Evolutionary conservation across 1,140 invertebrate species (phyloP).

Genomic region (Cotesia chilonis): DNA sequence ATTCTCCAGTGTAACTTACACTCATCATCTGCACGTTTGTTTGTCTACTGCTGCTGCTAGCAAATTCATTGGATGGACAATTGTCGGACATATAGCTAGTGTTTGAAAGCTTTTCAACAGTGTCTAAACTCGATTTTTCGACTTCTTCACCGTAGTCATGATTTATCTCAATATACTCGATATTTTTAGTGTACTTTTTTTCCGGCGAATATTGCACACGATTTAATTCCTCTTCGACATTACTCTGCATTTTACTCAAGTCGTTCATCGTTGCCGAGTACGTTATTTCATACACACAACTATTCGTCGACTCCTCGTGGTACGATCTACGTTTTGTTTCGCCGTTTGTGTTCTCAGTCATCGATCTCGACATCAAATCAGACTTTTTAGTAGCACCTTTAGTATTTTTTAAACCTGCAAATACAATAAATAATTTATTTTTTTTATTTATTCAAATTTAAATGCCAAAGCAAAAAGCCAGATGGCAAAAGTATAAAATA

Average conservation of each 20-base stretch:
- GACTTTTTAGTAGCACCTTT: conserved; percentile 36
- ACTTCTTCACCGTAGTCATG: conserved; percentile 41
- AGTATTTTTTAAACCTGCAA: conserved; percentile 37
- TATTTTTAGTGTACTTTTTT: conserved; percentile 54
- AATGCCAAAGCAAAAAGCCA: no score
- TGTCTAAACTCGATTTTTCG: conserved; percentile 29
- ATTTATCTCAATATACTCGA: conserved; percentile 45
- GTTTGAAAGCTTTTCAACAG: conserved; percentile 48
- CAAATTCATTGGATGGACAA: conserved; percentile 34
- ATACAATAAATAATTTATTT: neutral
- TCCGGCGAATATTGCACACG: conserved; percentile 44
- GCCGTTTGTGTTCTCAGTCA: conserved; percentile 34
- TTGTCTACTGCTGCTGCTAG: conserved; percentile 14
- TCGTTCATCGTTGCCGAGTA: conserved; percentile 53
- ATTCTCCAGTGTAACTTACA: conserved; percentile 42
- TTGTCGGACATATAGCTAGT: conserved; percentile 42
- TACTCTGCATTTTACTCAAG: conserved; percentile 45
- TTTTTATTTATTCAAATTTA: no score
- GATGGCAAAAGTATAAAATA: no score
- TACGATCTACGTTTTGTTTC: conserved; percentile 43
- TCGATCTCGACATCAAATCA: conserved; percentile 38
- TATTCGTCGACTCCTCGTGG: conserved; percentile 37
- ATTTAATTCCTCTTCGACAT: conserved; percentile 44
- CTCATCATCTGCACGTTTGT: conserved; percentile 39
- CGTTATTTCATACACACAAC: conserved; percentile 41